These are phyloP conservation scores for Diphyllodes magnificus DNA, from an alignment of 2,113 vertebrate genomes.

Conservation along the genomic window DNA sequence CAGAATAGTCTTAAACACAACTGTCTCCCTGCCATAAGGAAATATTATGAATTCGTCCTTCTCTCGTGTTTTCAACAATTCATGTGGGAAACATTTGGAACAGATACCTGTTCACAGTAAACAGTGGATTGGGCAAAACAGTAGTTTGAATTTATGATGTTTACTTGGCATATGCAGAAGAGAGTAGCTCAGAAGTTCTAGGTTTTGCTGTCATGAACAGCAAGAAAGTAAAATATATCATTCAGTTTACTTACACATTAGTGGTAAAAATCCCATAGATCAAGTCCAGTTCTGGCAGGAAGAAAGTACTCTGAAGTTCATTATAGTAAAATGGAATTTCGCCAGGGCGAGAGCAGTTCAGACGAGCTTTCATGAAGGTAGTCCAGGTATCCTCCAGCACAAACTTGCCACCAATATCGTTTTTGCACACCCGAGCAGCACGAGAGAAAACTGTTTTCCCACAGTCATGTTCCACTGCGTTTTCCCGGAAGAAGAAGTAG, in stretches of 20 bases:
- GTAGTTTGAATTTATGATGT: not conserved
- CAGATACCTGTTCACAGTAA: not conserved
- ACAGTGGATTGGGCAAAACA: not conserved
- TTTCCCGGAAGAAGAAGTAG: conserved; percentile 97
- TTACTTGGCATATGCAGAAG: not conserved
- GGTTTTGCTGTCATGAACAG: not conserved
- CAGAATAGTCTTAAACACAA: not conserved
- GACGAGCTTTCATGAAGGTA: conserved; percentile 95
- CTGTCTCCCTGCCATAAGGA: not conserved
- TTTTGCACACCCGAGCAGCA: conserved; percentile 91
- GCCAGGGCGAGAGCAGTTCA: conserved; percentile 94
- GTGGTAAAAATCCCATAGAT: conserved; percentile 97
- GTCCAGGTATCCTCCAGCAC: conserved; percentile 98
- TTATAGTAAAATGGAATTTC: conserved; percentile 97
- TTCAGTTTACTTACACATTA: conserved; percentile 84
- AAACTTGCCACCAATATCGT: conserved; percentile 93
- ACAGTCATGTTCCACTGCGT: conserved; percentile 93
- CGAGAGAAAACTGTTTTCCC: conserved; percentile 92
- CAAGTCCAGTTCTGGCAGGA: conserved; percentile 91
- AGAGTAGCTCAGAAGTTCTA: not conserved
- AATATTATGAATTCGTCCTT: not conserved
- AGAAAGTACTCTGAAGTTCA: conserved; percentile 93
- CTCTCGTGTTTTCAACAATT: not conserved
- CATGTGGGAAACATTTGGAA: not conserved
- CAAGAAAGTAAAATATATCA: not conserved